Base-by-base conservation (phyloP, 2,113 vertebrate species). In the Zapornia atra region DNA sequence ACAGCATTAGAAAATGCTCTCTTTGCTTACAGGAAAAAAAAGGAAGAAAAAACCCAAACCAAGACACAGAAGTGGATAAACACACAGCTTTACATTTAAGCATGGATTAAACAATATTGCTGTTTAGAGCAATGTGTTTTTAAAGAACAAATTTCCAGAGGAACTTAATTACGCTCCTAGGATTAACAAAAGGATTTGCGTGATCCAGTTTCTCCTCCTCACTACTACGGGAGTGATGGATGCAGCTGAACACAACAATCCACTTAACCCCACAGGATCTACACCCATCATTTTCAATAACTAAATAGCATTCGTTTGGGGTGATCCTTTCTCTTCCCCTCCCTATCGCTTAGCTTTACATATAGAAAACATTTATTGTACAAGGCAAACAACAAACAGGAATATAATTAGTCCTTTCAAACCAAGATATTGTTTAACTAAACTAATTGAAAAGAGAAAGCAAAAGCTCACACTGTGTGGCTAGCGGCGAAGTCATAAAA, bases 361-460 rank as follows among this genome's bases (percentile, higher is more conserved):
- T 50, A 76, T 7, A 95, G 80, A 90, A 96, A 96, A 94, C 59
- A 89, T 78, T 68, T 75, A 86, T 54, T 17, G 5, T 42, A 59
- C 25, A 82, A 77, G 48, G 33, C 34, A 78, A 93, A 95, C 70
- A 95, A 94, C 84, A 63, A 51, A 84, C 53, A 63, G 12, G 8
- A 86, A 20, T 20, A 91, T 87, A 92, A 96, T 94, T 53, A 91
- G 59, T 91, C 94, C 70, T 94, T 95, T 93, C n/a, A 20, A 76
- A 94, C 38, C 8, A 6, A 94, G 69, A 87, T 82, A 63, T 22
- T 96, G 73, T 85, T 97, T 94, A 89, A 94, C 66, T 86, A 78
- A 86, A 79, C 54, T 85, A 87, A 93, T 25, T 92, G 88, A 88
- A 85, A 90, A 93, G 76, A 95, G 59, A 86, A 83, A 96, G 81